Percentiles rank a stretch among this genome's conserved stretches.
These are phyloP conservation scores for Lycodopsis pacificus DNA, from an alignment of 2,797 vertebrate genomes.

Conservation along the genomic window DNA sequence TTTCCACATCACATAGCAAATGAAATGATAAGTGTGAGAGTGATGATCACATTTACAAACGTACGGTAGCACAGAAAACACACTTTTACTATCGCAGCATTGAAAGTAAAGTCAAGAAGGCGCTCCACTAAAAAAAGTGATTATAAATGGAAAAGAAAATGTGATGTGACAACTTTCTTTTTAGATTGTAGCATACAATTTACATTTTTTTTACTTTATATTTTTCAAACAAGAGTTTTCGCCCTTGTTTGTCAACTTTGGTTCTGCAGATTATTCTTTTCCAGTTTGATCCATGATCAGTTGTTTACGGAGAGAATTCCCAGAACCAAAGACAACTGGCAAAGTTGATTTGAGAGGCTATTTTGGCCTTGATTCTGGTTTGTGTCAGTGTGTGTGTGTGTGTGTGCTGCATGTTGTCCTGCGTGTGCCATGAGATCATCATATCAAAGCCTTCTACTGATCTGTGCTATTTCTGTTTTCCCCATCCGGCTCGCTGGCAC, in stretches of 20 bases:
- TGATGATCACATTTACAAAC: too few relatives aligned
- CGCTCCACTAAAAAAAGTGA: too few relatives aligned
- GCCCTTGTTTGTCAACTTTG: not conserved
- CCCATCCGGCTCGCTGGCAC: conserved; percentile 52
- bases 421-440: conserved; percentile 43
- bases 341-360: not conserved
- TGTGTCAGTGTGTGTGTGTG: conserved; percentile 23
- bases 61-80: too few relatives aligned
- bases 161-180: not conserved
- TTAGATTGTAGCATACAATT: not conserved
- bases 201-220: too few relatives aligned
- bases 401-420: conserved; percentile 4
- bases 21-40: too few relatives aligned
- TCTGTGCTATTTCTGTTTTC: conserved; percentile 56
- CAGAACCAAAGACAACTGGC: conserved; percentile 1
- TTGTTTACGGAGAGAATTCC: not conserved
- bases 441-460: conserved; percentile 57
- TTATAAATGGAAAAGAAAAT: too few relatives aligned
- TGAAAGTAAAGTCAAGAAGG: too few relatives aligned
- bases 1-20: too few relatives aligned
- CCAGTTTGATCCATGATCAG: not conserved
- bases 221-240: not conserved
- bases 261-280: not conserved
- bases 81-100: too few relatives aligned
- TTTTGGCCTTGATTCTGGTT: conserved; percentile 11